A percentile compares a stretch with the other conserved stretches of the same genome.
phyloP scores from a whole-genome alignment of 1,140 invertebrate genomes.

The Diorhabda sublineata region DNA sequence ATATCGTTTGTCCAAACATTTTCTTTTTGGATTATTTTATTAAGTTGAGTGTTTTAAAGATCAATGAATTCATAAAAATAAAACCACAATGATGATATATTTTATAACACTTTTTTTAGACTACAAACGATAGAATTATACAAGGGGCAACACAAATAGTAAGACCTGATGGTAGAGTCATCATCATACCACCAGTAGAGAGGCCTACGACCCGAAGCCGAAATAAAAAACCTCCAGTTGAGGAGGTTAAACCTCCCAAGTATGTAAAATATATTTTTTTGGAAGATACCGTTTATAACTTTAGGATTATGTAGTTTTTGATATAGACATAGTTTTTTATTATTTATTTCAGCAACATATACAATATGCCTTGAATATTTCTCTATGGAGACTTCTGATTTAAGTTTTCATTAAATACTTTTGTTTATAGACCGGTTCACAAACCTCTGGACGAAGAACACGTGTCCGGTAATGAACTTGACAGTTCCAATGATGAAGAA shows the following conservation, averaged over 20 bases:
- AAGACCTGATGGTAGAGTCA: constrained; percentile 63
- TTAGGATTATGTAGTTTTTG: too few species aligned
- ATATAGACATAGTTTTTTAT: too few species aligned
- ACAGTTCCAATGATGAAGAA: constrained; percentile 39
- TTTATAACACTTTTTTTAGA: constrained; percentile 11
- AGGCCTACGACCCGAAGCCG: constrained; percentile 66
- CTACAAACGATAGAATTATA: constrained; percentile 17
- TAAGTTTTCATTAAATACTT: background rate
- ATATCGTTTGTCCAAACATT: too few species aligned
- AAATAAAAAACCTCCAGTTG: constrained; percentile 38
- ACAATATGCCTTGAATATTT: too few species aligned
- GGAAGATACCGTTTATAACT: too few species aligned
- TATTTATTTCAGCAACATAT: too few species aligned
- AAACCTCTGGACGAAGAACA: constrained; percentile 45
- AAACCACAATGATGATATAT: too few species aligned
- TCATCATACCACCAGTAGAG: constrained; percentile 73
- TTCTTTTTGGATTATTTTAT: too few species aligned
- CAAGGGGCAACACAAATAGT: constrained; percentile 56
- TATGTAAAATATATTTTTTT: constrained; percentile 17
- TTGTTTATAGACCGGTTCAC: constrained; percentile 28
- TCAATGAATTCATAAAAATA: too few species aligned
- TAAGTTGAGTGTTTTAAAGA: too few species aligned
- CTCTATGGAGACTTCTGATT: too few species aligned
- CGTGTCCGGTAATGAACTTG: constrained; percentile 44
- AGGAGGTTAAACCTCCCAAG: constrained; percentile 33